Percentiles rank a stretch among this genome's conserved stretches.
These are phyloP conservation scores for Callyntrura sp. DNA, from an alignment of 2,888 invertebrate genomes.

Conservation along the genomic window DNA sequence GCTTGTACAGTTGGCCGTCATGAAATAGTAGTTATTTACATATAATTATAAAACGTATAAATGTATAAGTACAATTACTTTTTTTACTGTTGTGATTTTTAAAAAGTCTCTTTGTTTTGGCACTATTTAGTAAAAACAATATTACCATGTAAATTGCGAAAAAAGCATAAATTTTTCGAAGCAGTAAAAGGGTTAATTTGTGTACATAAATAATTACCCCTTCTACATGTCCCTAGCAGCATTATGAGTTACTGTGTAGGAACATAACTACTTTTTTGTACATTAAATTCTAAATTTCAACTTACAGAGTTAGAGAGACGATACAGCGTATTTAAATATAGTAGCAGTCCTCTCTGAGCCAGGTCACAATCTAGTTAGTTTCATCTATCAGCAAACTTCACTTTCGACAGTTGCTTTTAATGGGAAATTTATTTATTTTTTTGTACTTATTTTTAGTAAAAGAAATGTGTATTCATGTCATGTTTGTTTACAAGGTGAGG, in stretches of 20 bases:
- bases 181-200: slow-evolving; percentile 50
- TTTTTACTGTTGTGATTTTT: slow-evolving; percentile 37
- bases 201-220: slow-evolving; percentile 37
- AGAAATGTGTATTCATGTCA: slow-evolving; percentile 52
- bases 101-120: slow-evolving; percentile 9
- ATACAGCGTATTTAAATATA: no score
- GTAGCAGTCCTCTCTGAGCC: background rate
- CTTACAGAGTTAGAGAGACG: background rate
- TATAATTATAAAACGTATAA: slow-evolving; percentile 18
- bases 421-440: slow-evolving; percentile 36
- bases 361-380: slow-evolving; percentile 57
- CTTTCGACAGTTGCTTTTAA: slow-evolving; percentile 54
- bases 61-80: slow-evolving; percentile 40
- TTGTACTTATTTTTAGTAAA: slow-evolving; percentile 38
- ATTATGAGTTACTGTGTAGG: background rate
- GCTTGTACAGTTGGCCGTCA: slow-evolving; percentile 46
- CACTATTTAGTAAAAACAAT: slow-evolving; percentile 16
- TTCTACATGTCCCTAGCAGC: background rate
- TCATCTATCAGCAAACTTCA: slow-evolving; percentile 43
- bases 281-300: no score
- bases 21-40: slow-evolving; percentile 25
- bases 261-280: background rate
- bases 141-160: slow-evolving; percentile 29
- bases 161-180: slow-evolving; percentile 38
- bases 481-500: slow-evolving; percentile 60